Evolutionary conservation across 2,888 invertebrate genomes (phyloP).

Genomic region (Ethmia dodecea): DNA sequence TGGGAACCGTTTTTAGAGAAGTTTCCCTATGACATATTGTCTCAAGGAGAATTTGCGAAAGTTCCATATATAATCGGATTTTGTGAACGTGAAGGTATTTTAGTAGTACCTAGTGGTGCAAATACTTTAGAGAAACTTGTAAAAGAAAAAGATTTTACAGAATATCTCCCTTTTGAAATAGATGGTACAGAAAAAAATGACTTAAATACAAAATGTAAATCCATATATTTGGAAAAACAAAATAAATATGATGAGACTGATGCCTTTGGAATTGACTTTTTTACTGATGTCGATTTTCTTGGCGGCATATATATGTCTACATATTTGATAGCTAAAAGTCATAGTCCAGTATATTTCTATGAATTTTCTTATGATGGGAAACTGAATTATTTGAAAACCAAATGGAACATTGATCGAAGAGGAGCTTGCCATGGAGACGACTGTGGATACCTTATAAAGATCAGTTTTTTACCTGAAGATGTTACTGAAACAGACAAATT

Average conservation of each 20-base stretch:
- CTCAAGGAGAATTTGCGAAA: slow-evolving; percentile 56
- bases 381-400: slow-evolving; percentile 69
- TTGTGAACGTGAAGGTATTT: slow-evolving; percentile 63
- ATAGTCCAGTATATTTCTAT: slow-evolving; percentile 73
- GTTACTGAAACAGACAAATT: slow-evolving; percentile 41
- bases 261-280: slow-evolving; percentile 58
- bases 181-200: slow-evolving; percentile 32
- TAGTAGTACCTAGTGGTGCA: slow-evolving; percentile 33
- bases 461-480: slow-evolving; percentile 29
- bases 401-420: slow-evolving; percentile 47
- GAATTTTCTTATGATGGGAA: slow-evolving; percentile 76
- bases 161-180: slow-evolving; percentile 46
- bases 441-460: slow-evolving; percentile 74
- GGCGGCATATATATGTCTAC: slow-evolving; percentile 52
- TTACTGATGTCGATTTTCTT: slow-evolving; percentile 67
- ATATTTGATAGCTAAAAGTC: slow-evolving; percentile 43
- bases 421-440: slow-evolving; percentile 81
- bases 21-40: slow-evolving; percentile 49
- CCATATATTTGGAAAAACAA: slow-evolving; percentile 62
- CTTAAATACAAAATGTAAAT: slow-evolving; percentile 41
- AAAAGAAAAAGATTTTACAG: slow-evolving; percentile 40
- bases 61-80: slow-evolving; percentile 71
- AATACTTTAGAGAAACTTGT: slow-evolving; percentile 29
- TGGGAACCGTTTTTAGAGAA: slow-evolving; percentile 64
- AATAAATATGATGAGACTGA: slow-evolving; percentile 44